Conservation (phyloP, 2,888 invertebrate genomes). For the Ochlodes sylvanus region DNA sequence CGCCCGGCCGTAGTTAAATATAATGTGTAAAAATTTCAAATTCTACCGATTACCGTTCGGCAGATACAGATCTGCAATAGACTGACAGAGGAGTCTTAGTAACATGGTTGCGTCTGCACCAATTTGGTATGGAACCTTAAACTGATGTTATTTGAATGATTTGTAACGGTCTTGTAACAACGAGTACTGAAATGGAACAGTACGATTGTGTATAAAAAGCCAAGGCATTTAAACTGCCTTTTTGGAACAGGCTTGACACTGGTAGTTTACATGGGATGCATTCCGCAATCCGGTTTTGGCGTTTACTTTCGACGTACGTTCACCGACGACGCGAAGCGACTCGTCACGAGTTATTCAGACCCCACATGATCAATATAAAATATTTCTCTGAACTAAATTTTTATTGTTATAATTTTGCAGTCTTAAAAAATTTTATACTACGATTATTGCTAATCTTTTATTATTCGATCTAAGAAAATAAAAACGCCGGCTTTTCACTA, state of each 20-base stretch:
- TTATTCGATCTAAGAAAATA: too few species aligned
- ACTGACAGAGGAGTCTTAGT: too few species aligned
- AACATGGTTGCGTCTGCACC: too few species aligned
- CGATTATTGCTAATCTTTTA: too few species aligned
- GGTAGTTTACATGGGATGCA: conserved; percentile 7
- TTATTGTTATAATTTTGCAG: background rate
- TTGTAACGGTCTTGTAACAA: background rate
- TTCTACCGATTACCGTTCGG: too few species aligned
- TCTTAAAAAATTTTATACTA: too few species aligned
- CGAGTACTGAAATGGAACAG: background rate
- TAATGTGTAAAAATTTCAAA: too few species aligned
- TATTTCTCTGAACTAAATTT: background rate
- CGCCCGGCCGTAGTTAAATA: too few species aligned
- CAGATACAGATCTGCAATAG: too few species aligned
- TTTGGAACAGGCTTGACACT: conserved; percentile 5
- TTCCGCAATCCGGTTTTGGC: conserved; percentile 12
- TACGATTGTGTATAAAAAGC: background rate
- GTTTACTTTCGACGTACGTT: conserved; percentile 5
- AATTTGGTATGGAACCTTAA: too few species aligned
- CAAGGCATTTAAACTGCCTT: background rate
- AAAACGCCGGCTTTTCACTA: too few species aligned
- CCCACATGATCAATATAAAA: background rate
- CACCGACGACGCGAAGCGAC: background rate
- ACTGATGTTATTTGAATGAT: too few species aligned
- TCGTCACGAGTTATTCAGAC: background rate